Evolutionary conservation across 2,113 vertebrate genomes (phyloP).

Genomic region (Bettongia penicillata): DNA sequence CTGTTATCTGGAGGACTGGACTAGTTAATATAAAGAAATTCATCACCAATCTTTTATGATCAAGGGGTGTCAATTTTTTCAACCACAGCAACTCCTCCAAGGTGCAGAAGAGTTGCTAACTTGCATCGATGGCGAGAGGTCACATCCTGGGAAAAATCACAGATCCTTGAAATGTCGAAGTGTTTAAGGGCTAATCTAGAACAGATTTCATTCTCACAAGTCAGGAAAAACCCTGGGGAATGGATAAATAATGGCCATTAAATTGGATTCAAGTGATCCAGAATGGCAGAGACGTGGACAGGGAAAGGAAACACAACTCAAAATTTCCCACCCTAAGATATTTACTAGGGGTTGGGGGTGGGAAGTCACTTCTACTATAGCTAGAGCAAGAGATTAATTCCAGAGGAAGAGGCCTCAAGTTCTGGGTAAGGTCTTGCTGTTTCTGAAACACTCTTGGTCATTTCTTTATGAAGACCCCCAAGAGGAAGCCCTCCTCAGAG

Average conservation of each 20-base stretch:
- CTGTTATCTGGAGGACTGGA: background rate
- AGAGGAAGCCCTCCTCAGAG: background rate
- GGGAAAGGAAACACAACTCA: background rate
- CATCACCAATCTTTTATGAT: background rate
- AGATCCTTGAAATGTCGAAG: background rate
- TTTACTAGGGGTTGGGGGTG: background rate
- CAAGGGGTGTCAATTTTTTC: background rate
- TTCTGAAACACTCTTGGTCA: background rate
- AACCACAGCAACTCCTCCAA: background rate
- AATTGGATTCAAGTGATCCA: background rate
- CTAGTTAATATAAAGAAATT: background rate
- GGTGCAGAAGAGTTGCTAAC: background rate
- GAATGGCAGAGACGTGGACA: background rate
- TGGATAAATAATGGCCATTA: background rate
- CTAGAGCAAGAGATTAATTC: background rate
- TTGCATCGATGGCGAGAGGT: background rate
- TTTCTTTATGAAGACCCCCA: background rate
- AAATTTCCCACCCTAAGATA: background rate
- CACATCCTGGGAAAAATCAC: background rate
- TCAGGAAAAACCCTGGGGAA: background rate
- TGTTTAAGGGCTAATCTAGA: background rate
- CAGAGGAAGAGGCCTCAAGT: background rate
- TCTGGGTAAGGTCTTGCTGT: background rate
- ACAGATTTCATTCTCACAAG: background rate
- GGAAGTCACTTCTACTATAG: background rate